Conservation (phyloP, 2,113 vertebrate species). For the Malurus elegans region DNA sequence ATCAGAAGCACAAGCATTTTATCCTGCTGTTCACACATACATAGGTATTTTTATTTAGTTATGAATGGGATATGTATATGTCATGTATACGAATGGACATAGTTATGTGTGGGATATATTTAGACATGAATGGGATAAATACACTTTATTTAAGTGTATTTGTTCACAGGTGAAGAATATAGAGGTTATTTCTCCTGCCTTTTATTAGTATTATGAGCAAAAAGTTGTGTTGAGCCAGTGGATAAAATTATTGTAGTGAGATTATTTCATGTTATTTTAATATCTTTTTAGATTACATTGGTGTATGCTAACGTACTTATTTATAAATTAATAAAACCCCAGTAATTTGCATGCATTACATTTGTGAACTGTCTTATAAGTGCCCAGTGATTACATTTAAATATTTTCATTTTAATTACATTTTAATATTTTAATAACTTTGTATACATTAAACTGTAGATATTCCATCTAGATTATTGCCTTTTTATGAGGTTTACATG, state of each 20-base stretch:
- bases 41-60: background rate
- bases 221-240: background rate
- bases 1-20: background rate
- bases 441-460: background rate
- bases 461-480: background rate
- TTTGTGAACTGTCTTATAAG: background rate
- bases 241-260: background rate
- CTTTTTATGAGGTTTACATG: background rate
- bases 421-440: slow-evolving; percentile 23
- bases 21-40: too few relatives aligned
- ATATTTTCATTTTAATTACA: background rate
- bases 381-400: background rate
- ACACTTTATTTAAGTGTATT: background rate
- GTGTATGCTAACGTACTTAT: background rate
- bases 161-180: background rate
- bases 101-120: background rate
- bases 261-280: background rate
- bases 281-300: background rate
- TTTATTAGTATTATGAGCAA: background rate
- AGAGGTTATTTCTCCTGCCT: background rate
- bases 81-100: background rate
- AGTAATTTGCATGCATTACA: background rate
- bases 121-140: background rate
- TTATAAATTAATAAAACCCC: slow-evolving; percentile 6
- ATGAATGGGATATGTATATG: too few relatives aligned